Evolutionary conservation across 2,113 vertebrate species (phyloP).

Genomic region (Montifringilla adamsi): DNA sequence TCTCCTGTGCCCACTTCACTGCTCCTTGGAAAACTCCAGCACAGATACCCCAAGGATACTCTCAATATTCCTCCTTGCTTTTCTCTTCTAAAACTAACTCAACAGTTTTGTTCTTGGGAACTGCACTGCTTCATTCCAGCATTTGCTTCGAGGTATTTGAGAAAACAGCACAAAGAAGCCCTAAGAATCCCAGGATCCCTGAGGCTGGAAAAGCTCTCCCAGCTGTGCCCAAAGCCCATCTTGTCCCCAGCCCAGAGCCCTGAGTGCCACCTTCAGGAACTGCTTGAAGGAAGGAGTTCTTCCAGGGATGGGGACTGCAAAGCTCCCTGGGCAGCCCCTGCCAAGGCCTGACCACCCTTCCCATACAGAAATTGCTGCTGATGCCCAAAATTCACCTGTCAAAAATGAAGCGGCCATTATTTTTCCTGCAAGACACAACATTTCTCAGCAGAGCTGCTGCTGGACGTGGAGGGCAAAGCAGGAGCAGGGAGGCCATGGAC

Average conservation of each 20-base stretch:
- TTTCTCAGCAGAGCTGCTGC: not conserved
- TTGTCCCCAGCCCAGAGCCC: not conserved
- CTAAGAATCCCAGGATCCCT: fast-evolving
- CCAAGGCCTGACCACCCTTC: fast-evolving
- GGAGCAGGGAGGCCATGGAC: not conserved
- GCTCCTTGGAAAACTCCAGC: not conserved
- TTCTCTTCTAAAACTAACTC: not conserved
- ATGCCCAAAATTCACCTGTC: not conserved
- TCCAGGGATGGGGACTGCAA: not conserved
- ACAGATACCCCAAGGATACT: fast-evolving
- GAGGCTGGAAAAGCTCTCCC: not conserved
- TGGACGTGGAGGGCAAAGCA: not conserved
- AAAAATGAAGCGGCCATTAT: fast-evolving
- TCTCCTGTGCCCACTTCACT: not conserved
- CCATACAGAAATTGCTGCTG: fast-evolving
- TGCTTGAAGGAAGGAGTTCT: not conserved
- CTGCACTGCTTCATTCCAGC: not conserved
- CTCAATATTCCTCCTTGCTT: not conserved
- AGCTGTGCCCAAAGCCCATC: fast-evolving
- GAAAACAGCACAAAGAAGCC: not conserved
- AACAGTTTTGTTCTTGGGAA: not conserved
- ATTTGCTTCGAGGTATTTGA: not conserved
- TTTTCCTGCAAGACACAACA: not conserved
- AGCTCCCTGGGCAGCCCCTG: not conserved
- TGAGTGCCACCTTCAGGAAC: not conserved